Conservation (phyloP, 2,888 invertebrate genomes). For the Euproctis similis region DNA sequence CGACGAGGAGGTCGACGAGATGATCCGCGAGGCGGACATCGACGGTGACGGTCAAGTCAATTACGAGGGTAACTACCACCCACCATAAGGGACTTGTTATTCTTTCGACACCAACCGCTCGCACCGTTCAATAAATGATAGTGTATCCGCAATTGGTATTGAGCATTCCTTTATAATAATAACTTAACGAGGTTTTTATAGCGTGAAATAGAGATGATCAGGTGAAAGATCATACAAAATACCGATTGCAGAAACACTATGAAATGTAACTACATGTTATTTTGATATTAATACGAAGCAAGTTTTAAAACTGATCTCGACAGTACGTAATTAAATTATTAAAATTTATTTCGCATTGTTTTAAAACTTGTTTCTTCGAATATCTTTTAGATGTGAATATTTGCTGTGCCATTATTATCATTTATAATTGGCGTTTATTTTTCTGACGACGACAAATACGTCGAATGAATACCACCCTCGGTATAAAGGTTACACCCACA, state of each 20-base stretch:
- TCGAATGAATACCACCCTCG: slow-evolving; percentile 28
- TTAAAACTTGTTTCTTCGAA: slow-evolving; percentile 16
- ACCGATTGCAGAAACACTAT: neutral
- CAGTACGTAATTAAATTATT: neutral
- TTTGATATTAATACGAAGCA: slow-evolving; percentile 5
- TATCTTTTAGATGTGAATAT: slow-evolving; percentile 8
- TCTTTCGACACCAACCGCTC: too few species aligned
- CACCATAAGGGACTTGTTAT: too few species aligned
- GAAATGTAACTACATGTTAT: too few species aligned
- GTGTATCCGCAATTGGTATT: too few species aligned
- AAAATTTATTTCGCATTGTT: neutral
- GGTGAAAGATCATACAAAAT: too few species aligned
- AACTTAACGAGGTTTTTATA: too few species aligned
- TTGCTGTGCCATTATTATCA: slow-evolving; percentile 7
- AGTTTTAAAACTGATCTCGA: neutral
- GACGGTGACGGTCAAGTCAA: slow-evolving; percentile 99
- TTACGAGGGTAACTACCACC: slow-evolving; percentile 85
- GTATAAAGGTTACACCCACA: slow-evolving; percentile 19
- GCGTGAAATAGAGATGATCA: too few species aligned
- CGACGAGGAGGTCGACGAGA: slow-evolving; percentile 99
- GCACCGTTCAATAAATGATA: too few species aligned
- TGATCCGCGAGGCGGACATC: slow-evolving; percentile 99
- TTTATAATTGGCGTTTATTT: slow-evolving; percentile 9
- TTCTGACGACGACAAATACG: too few species aligned
- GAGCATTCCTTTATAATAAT: too few species aligned